Percentiles rank a stretch among this genome's conserved stretches.
These are phyloP conservation scores for Coturnix japonica DNA, from an alignment of 2,113 vertebrate species.

Conservation along the genomic window DNA sequence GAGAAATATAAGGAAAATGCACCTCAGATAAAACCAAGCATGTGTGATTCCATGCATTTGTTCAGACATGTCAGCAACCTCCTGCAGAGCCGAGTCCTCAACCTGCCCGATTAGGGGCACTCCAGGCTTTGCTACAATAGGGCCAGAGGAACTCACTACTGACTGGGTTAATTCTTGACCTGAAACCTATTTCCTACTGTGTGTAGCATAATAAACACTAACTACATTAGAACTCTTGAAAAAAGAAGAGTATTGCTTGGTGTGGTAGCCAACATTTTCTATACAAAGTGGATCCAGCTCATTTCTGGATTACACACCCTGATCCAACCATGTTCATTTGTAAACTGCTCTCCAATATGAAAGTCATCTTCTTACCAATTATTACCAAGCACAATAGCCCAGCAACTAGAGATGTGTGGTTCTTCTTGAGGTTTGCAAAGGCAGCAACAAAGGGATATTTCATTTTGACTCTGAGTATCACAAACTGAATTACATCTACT, in stretches of 20 bases:
- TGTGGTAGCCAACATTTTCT: neutral
- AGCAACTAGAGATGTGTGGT: neutral
- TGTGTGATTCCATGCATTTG: fast-evolving
- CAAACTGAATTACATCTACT: neutral
- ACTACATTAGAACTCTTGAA: neutral
- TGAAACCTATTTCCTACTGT: neutral
- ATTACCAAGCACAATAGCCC: neutral
- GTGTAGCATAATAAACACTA: neutral
- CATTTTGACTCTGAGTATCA: neutral
- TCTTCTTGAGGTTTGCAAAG: slow-evolving; percentile 21
- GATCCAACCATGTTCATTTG: neutral
- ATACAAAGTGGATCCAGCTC: neutral
- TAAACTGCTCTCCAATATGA: neutral
- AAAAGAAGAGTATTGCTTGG: neutral
- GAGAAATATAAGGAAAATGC: neutral
- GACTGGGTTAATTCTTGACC: neutral
- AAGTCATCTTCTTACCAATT: neutral
- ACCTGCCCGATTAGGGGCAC: neutral
- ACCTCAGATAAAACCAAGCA: neutral
- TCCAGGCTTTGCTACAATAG: neutral
- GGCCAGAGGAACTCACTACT: neutral
- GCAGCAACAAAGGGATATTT: neutral
- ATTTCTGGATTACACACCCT: neutral
- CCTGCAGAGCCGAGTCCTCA: neutral
- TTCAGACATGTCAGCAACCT: neutral